Base-by-base conservation (phyloP, 2,113 vertebrate species). In the Caranx melampygus region DNA sequence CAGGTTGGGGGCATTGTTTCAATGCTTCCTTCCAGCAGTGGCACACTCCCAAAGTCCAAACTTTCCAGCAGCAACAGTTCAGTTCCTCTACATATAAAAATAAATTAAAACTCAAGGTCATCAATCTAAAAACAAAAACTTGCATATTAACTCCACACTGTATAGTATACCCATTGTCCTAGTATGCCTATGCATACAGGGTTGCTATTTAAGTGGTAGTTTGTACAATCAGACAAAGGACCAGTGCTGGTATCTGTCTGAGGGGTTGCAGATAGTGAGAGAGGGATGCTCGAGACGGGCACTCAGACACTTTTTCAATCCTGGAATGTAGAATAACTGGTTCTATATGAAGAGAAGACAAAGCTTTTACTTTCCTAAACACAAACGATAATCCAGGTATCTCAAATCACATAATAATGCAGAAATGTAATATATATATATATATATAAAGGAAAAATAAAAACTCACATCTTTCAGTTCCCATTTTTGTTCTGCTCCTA, bases 161-260 rank as follows among this genome's bases (percentile, higher is more conserved):
- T 72, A 51, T 37, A 37, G 62, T 65, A 47, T 55, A 76, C 45
- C 44, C 33, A 14, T 55, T 15, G 26, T 75, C 69, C 76, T 73
- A 72, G 82, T 73, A 66, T 61, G 76, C 54, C 66, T 66, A 9
- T 58, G 83, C 76, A 87, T 66, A 78, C 79, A 70, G 65, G 80
- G 40, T 5, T 26, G 67, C 70, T 68, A 68, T 67, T 65, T 70
- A 81, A 82, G 79, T 77, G 75, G 78, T 78, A 33, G 37, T 81
- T 67, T 63, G 64, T 60, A 9, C 57, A 40, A 18, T 90, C 81
- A 92, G 75, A 83, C 44, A 45, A 99, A 98, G 81, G 94, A 85
- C 98, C 98, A 99, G 86, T 95, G 96, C 91, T 99, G 98, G 93
- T 95, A 96, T 84, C 79, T 83, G 91, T 99, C 97, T 26, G 93